A percentile compares a stretch with the other conserved stretches of the same genome.
phyloP scores from a whole-genome alignment of 2,113 vertebrate genomes.

The Anoplopoma fimbria region DNA sequence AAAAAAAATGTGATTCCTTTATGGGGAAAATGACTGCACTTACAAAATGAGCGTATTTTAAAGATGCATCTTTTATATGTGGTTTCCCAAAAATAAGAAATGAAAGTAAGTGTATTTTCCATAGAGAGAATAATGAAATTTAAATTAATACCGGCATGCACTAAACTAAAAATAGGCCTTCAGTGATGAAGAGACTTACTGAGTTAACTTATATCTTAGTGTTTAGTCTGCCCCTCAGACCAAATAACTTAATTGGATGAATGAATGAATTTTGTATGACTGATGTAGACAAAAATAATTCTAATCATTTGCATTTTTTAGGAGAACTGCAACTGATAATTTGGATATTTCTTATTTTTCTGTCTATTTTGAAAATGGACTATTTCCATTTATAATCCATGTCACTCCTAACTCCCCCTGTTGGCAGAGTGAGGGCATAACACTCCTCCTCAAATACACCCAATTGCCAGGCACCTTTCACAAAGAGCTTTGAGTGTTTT shows the following conservation, averaged over 20 bases:
- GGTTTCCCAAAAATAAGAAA: not conserved
- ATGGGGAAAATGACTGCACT: not conserved
- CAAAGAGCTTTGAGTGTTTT: not conserved
- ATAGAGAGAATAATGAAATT: not conserved
- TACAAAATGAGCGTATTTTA: not conserved
- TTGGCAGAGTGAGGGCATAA: not conserved
- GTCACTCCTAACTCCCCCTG: not conserved
- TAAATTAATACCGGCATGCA: no score
- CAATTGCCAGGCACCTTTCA: not conserved
- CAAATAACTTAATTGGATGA: not conserved
- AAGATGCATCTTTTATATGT: not conserved
- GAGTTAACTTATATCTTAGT: slow-evolving; percentile 14
- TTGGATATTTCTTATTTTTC: not conserved
- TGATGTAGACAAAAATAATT: not conserved
- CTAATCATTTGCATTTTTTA: slow-evolving; percentile 5
- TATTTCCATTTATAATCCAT: not conserved
- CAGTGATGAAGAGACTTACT: slow-evolving; percentile 6
- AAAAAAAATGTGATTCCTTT: no score
- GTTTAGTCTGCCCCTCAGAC: not conserved
- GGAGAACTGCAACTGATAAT: not conserved
- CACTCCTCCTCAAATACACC: not conserved
- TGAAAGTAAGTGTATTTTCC: not conserved
- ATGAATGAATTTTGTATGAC: slow-evolving; percentile 18
- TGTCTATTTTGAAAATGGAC: not conserved
- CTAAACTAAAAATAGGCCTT: not conserved